Base-by-base conservation (phyloP, 92 coral and sea anemone genomes). In the Siderastrea radians region DNA sequence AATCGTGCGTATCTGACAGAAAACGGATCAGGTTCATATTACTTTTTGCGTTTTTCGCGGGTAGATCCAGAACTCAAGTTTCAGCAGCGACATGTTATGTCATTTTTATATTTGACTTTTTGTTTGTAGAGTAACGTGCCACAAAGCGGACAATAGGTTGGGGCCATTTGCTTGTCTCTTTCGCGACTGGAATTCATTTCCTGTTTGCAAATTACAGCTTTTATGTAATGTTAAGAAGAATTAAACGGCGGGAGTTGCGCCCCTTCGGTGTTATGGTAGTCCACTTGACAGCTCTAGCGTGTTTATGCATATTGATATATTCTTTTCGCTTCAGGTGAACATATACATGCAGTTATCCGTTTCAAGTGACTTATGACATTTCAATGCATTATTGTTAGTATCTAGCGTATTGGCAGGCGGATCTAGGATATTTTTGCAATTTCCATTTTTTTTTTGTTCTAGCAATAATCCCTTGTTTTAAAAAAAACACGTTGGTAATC, bases 231-330 rank as follows among this genome's bases (percentile, higher is more conserved):
- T 50, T 38, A 54, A 45, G 86, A 68, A 17, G 76, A 70, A 54
- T 71, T 7, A 69, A 82, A 8, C 57, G 47, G 15, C 77, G 43
- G 57, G 48, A 57, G 68, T 2, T 69, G 78, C 86, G 67, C 48
- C 86, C 62, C 50, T 81, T 70, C 58, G 68, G 68, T 46, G 46
- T 82, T 82, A 5, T 58, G 46, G 44, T 12, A 48, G 52, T 49
- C 87, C 87, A 73, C 80, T 84, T 83, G 80, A 84, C 87, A 61
- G 80, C 59, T 83, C 11, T 52, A 38, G 15, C 73, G 19, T 84
- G 87, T 74, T 84, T 50, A 84, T 73, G 60, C 87, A 84, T 84
- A 84, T 84, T 84, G n/a, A 84, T 84, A 66, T 79, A 60, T 82
- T 82, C n/a, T 63, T 70, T 83, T 84, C 72, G 73, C 87, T 74